Evolutionary conservation across 2,888 invertebrate species (phyloP), one percentile per base, ranked within the genome.

Genomic region (Andrena chrysosceles): DNA sequence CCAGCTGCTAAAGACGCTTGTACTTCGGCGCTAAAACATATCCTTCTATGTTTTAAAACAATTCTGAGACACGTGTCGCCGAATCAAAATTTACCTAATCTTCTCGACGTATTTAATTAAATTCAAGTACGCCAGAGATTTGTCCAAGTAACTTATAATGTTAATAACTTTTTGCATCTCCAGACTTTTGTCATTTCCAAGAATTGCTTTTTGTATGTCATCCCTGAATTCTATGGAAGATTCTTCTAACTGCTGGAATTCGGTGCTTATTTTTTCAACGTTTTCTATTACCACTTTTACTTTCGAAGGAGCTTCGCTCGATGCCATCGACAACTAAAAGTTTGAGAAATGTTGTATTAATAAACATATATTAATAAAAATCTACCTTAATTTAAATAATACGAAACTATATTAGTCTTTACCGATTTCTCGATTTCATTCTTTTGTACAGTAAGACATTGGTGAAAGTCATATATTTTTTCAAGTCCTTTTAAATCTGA

Each of bases 41-140:
- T 48, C 33, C 10, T 10, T n/a, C 4, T 52, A 23, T 8, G 2
- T 31, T 52, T 68, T 1, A 29, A 42, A 78, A 35, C 16, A n/a
- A 66, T 23, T 67, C 31, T 10, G 23, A 42, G 35, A 35, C 70
- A 81, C 63, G 52, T 10, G 42, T 60, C n/a, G 33, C 48, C n/a
- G 23, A 52, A 54, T 76, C 20, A 49, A 13, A 82, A 33, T 85
- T 89, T 93, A 97, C 97, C 97, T 96, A 71, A 97, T 94, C 85
- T 96, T 96, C 91, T 97, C 96, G 87, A 97, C 95, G 90, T 95
- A 95, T 90, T 96, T 96, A 86, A 97, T 95, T 60, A 97, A 95
- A 90, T 95, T 96, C 75, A 97, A 93, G 93, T 98, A 98, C 59
- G 95, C 95, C 48, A 95, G 92, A 10, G 95, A 93, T 85, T 95